Base-by-base conservation (phyloP, 2,888 invertebrate species). In the Nezara viridula region DNA sequence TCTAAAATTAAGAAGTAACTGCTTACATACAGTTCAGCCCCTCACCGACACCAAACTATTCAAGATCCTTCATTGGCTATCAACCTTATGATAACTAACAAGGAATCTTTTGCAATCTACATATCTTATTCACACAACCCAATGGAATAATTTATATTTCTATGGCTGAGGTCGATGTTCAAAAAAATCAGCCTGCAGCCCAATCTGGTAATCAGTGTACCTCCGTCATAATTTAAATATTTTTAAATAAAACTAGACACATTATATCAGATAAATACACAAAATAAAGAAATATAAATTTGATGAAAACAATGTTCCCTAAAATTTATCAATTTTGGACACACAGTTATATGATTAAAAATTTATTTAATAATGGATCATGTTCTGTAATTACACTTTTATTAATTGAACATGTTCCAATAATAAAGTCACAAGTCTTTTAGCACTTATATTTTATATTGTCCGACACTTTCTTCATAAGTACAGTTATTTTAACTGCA, bases 181-280 rank as follows among this genome's bases (percentile, higher is more conserved):
- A n/a, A 27, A 21, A 37, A 44, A n/a, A 44, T 81, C 81, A 81
- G 81, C 40, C 81, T 47, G 44, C 81, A 81, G 81, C 81, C 24
- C 81, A 44, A 81, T 44, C 44, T 81, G 81, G 81, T 81, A 81
- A 81, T 81, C 81, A 81, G 81, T 16, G 81, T 47, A 81, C 81
- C 81, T 24, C 81, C 81, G 40, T 81, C 44, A 81, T 44, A 81
- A 44, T 81, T 81, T 81, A 81, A 81, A 44, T 81, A 44, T 1
- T 77, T 77, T 81, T 44, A 73, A 66, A 66, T 44, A 81, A 81
- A 40, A 81, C 81, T 81, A 81, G 44, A 81, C 44, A 81, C 12
- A 81, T 44, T 24, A 77, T 24, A 77, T 73, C 19, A 73, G 37
- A 44, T 47, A 81, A 81, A 81, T 81, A 81, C 40, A 81, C 44